Conservation (phyloP, 2,113 vertebrate genomes). For the Alethe diademata region DNA sequence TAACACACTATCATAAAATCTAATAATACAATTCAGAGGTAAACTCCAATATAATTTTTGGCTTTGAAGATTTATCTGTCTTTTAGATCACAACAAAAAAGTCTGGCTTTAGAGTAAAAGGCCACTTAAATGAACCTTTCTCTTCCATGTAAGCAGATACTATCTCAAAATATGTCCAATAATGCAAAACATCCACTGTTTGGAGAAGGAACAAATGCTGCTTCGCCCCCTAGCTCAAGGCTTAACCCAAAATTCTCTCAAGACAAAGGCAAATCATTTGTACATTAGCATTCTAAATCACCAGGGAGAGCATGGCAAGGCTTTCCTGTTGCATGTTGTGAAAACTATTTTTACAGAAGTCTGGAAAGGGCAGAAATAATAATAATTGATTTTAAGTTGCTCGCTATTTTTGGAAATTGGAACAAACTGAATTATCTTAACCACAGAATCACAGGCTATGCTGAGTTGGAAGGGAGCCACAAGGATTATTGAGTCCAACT, state of each 20-base stretch:
- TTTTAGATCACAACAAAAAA: background rate
- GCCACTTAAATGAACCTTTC: background rate
- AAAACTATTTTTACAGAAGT: conserved; percentile 18
- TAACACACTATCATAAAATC: background rate
- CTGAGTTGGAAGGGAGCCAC: background rate
- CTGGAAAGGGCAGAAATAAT: conserved; percentile 41
- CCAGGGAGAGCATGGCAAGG: background rate
- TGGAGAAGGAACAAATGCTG: background rate
- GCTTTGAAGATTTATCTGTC: background rate
- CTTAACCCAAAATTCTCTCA: background rate
- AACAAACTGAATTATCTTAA: background rate
- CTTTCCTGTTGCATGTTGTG: background rate
- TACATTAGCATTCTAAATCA: background rate
- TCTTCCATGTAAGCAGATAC: background rate
- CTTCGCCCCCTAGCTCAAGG: background rate
- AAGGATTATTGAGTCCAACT: background rate
- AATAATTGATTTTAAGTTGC: background rate
- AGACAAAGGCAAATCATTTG: background rate
- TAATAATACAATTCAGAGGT: background rate
- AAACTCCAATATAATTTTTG: background rate
- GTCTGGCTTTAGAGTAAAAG: background rate
- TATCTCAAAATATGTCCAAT: background rate
- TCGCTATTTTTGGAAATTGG: conserved; percentile 21
- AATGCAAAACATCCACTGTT: background rate
- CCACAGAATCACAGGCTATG: background rate